Evolutionary conservation across 2,888 invertebrate species (phyloP).

Genomic region (Stegophylla sp.): DNA sequence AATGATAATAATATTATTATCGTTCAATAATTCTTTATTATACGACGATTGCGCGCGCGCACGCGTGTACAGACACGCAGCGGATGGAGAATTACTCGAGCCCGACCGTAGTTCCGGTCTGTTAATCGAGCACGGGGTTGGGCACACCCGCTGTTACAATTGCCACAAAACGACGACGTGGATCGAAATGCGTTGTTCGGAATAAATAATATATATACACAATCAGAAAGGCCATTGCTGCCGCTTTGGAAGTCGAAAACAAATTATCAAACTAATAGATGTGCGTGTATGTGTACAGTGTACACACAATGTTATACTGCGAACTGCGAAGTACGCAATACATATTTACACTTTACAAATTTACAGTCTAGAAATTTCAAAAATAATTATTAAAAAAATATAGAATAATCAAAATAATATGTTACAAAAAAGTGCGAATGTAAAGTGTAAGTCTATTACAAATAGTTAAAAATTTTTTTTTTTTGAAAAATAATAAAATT

Average conservation of each 20-base stretch:
- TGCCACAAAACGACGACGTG: slow-evolving; percentile 14
- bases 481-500: no score
- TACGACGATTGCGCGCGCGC: background rate
- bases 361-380: no score
- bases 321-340: no score
- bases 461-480: no score
- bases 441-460: no score
- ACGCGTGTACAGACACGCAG: background rate
- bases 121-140: slow-evolving; percentile 31
- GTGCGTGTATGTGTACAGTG: background rate
- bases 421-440: no score
- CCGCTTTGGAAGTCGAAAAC: background rate
- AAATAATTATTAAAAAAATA: no score
- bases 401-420: no score
- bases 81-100: slow-evolving; percentile 39
- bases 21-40: background rate
- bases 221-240: background rate
- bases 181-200: slow-evolving; percentile 34
- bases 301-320: no score
- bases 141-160: slow-evolving; percentile 22
- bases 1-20: background rate
- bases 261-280: background rate
- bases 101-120: slow-evolving; percentile 54
- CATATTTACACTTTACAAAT: no score
- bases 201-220: no score